These are phyloP conservation scores for Pantherophis alleghaniensis DNA, from an alignment of 2,797 vertebrate genomes.

Conservation along the genomic window DNA sequence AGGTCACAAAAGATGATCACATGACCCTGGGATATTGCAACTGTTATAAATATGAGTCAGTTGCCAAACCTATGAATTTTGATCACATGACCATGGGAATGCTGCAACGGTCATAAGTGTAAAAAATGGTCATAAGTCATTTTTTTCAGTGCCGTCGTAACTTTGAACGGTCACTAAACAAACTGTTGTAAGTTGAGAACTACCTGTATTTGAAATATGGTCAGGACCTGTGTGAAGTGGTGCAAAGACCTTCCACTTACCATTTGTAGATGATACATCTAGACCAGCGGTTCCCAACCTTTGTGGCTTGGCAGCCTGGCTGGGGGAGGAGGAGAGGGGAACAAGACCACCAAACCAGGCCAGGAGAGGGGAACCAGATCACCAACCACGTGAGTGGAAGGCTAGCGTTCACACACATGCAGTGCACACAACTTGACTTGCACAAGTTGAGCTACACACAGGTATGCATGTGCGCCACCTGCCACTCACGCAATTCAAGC, in stretches of 20 bases:
- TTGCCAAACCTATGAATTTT: not conserved
- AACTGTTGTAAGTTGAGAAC: not conserved
- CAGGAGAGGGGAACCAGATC: not conserved
- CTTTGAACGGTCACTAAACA: not conserved
- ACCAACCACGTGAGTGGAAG: too few relatives aligned
- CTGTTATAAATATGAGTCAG: not conserved
- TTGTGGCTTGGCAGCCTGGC: not conserved
- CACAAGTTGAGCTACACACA: not conserved
- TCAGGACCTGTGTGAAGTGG: not conserved
- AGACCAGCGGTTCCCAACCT: not conserved
- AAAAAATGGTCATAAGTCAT: not conserved
- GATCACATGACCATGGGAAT: not conserved
- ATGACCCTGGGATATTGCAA: not conserved
- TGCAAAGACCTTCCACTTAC: not conserved
- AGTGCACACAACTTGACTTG: not conserved
- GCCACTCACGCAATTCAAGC: not conserved
- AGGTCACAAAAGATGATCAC: not conserved
- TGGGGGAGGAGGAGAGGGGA: not conserved
- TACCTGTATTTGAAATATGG: not conserved
- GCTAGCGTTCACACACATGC: too few relatives aligned
- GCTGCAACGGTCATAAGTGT: not conserved
- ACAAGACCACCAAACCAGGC: too few relatives aligned
- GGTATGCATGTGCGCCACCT: not conserved
- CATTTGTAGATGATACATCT: not conserved
- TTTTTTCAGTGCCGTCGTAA: not conserved